A percentile compares a stretch with the other conserved stretches of the same genome.
These are phyloP conservation scores for Lagopus muta DNA, from an alignment of 2,113 vertebrate genomes.

Conservation along the genomic window DNA sequence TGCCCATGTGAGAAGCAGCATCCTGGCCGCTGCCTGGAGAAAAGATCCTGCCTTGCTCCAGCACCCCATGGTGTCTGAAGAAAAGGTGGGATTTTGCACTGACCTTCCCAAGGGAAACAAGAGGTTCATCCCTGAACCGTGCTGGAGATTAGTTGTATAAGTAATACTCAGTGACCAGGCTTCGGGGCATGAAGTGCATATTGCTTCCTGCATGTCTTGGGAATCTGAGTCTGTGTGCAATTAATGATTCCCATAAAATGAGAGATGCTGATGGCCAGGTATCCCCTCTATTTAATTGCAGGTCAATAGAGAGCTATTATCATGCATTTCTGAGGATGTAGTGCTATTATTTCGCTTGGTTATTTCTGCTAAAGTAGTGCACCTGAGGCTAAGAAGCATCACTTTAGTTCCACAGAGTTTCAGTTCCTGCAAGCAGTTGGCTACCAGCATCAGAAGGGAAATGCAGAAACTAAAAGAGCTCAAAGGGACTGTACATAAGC, in stretches of 20 bases:
- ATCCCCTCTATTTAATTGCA: not conserved
- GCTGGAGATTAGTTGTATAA: not conserved
- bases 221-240: not conserved
- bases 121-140: not conserved
- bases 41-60: not conserved
- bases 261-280: not conserved
- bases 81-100: not conserved
- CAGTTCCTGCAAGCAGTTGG: not conserved
- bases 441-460: not conserved
- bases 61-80: not conserved
- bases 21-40: fast-evolving
- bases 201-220: not conserved
- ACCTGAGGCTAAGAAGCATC: not conserved
- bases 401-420: not conserved
- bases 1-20: not conserved
- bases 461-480: not conserved
- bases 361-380: not conserved
- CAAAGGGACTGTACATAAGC: not conserved
- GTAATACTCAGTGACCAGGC: not conserved
- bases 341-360: not conserved
- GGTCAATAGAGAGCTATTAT: not conserved
- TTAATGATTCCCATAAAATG: not conserved
- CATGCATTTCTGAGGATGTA: not conserved
- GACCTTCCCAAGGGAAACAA: not conserved
- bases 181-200: not conserved